Evolutionary conservation across 2,888 invertebrate genomes (phyloP).

Genomic region (Incurvaria masculella): DNA sequence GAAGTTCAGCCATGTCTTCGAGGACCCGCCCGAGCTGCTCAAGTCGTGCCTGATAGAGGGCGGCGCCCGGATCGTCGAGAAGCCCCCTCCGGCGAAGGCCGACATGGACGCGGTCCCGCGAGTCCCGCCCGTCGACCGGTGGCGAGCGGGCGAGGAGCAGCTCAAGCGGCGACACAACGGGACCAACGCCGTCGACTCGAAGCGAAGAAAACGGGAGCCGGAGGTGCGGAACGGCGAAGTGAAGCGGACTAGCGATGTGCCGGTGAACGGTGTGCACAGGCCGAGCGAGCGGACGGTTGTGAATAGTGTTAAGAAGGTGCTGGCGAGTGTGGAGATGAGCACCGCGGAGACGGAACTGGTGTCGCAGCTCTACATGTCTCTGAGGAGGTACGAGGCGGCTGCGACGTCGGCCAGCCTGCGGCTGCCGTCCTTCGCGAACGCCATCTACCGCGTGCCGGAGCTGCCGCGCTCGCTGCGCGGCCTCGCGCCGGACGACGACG

Average conservation of each 20-base stretch:
- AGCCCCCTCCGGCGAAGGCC: slow-evolving; percentile 17
- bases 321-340: slow-evolving; percentile 35
- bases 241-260: not conserved
- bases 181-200: slow-evolving; percentile 17
- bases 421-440: slow-evolving; percentile 40
- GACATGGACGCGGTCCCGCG: slow-evolving; percentile 18
- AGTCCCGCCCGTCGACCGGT: slow-evolving; percentile 22
- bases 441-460: slow-evolving; percentile 40
- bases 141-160: slow-evolving; percentile 29
- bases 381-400: slow-evolving; percentile 36
- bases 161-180: slow-evolving; percentile 17
- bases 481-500: slow-evolving; percentile 32
- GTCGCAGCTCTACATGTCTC: slow-evolving; percentile 36
- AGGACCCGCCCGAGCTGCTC: slow-evolving; percentile 38
- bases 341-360: slow-evolving; percentile 38
- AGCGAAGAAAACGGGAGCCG: slow-evolving; percentile 34
- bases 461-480: slow-evolving; percentile 31
- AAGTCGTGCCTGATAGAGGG: slow-evolving; percentile 39
- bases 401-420: slow-evolving; percentile 25
- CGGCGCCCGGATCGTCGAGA: slow-evolving; percentile 36
- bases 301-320: slow-evolving; percentile 32
- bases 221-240: slow-evolving; percentile 25
- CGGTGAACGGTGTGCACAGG: not conserved
- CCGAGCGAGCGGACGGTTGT: slow-evolving; percentile 28
- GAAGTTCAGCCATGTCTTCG: slow-evolving; percentile 43